Evolutionary conservation across 2,797 vertebrate genomes (phyloP).

Genomic region (Gadopsis bispinosus): DNA sequence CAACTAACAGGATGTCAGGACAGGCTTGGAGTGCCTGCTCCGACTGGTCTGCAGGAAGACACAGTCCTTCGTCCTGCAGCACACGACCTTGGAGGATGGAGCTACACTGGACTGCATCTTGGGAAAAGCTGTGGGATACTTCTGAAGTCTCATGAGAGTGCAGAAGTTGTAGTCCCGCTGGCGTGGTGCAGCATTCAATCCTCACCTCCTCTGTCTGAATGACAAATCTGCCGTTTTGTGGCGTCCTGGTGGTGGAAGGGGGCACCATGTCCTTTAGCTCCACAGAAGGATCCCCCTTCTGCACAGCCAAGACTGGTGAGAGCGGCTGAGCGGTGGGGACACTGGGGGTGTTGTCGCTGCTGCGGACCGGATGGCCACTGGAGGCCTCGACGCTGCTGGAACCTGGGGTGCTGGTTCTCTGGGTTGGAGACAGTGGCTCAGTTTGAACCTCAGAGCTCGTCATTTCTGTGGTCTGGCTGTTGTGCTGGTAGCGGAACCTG

Average conservation of each 20-base stretch:
- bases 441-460: constrained; percentile 85
- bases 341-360: neutral
- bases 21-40: constrained; percentile 58
- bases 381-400: neutral
- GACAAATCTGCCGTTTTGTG: constrained; percentile 73
- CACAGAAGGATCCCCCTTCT: constrained; percentile 5
- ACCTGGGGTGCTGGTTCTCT: constrained; percentile 18
- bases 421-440: constrained; percentile 64
- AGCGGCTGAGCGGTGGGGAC: neutral
- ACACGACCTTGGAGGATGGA: constrained; percentile 48
- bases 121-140: constrained; percentile 64
- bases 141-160: constrained; percentile 72
- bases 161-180: constrained; percentile 72
- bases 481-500: constrained; percentile 82
- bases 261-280: constrained; percentile 21
- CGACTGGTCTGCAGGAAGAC: constrained; percentile 22
- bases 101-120: constrained; percentile 70
- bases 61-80: constrained; percentile 23
- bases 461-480: constrained; percentile 66
- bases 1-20: constrained; percentile 76
- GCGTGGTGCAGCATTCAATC: constrained; percentile 78
- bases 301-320: constrained; percentile 7
- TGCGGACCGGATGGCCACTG: neutral
- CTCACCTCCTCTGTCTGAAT: constrained; percentile 83
- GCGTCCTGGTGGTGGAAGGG: constrained; percentile 10